These are phyloP conservation scores for Xylocopa sonorina DNA, from an alignment of 1,140 invertebrate species.

Conservation along the genomic window DNA sequence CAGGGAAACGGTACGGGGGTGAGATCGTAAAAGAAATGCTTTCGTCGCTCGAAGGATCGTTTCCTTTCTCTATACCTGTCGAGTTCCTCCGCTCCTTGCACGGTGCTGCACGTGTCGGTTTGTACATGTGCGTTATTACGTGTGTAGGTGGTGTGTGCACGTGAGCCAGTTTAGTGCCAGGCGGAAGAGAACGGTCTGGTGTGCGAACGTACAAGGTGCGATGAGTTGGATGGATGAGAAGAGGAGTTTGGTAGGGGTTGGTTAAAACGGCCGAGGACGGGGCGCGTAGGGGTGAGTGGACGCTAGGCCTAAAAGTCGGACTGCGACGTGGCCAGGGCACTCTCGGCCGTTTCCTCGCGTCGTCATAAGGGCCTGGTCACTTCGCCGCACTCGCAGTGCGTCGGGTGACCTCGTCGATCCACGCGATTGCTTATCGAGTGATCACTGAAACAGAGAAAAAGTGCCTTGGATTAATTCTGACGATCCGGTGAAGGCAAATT, in stretches of 20 bases:
- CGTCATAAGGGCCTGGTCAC: constrained; percentile 85
- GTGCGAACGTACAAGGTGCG: constrained; percentile 30
- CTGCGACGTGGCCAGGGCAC: constrained; percentile 83
- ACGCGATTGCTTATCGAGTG: constrained; percentile 85
- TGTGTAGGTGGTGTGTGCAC: background rate
- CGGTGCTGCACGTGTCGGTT: background rate
- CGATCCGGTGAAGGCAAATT: background rate
- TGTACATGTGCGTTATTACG: constrained; percentile 11
- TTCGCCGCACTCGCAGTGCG: constrained; percentile 82
- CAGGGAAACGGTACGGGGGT: too few species aligned
- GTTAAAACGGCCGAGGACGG: constrained; percentile 50
- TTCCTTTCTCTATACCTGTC: constrained; percentile 24
- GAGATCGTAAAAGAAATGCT: background rate
- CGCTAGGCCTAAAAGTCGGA: constrained; percentile 76
- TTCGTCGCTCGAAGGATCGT: constrained; percentile 33
- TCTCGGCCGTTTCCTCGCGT: constrained; percentile 85
- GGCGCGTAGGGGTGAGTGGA: constrained; percentile 29
- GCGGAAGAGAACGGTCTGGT: constrained; percentile 16
- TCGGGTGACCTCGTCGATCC: constrained; percentile 82
- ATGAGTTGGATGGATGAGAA: constrained; percentile 32
- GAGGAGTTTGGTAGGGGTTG: background rate
- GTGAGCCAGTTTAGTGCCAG: too few species aligned
- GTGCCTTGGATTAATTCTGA: background rate
- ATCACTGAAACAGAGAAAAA: constrained; percentile 82
- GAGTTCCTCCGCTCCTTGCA: background rate